These are phyloP conservation scores for Pammene aurita DNA, from an alignment of 2,888 invertebrate genomes.

Conservation along the genomic window DNA sequence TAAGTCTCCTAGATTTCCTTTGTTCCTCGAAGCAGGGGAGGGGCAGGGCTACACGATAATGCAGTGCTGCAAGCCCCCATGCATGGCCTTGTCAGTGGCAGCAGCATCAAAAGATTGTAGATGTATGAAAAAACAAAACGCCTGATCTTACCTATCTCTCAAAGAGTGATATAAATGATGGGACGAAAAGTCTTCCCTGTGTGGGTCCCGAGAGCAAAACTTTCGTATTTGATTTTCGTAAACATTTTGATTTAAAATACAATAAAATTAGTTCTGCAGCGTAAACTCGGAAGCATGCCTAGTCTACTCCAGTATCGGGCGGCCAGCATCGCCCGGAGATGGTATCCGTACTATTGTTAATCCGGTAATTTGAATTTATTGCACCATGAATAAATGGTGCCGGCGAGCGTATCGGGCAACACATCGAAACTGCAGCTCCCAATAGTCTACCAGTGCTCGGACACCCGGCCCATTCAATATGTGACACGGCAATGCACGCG, in stretches of 20 bases:
- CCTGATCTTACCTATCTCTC: no score
- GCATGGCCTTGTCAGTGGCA: no score
- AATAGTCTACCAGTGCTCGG: conserved; percentile 29
- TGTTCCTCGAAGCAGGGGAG: no score
- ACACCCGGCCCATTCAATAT: conserved; percentile 50
- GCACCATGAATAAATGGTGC: conserved; percentile 80
- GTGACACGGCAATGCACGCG: conserved; percentile 56
- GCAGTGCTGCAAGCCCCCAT: no score
- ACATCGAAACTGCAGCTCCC: conserved; percentile 64
- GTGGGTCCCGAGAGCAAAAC: neutral
- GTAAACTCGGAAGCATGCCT: conserved; percentile 52
- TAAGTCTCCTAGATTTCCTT: no score
- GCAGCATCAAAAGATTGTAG: no score
- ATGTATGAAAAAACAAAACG: no score
- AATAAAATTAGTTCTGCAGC: conserved; percentile 18
- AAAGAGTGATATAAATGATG: no score
- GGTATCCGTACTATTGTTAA: conserved; percentile 82
- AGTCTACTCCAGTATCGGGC: conserved; percentile 60
- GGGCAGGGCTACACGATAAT: no score
- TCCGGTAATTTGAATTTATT: conserved; percentile 84
- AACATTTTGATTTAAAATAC: conserved; percentile 4
- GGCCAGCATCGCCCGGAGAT: conserved; percentile 69
- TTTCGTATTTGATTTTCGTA: neutral
- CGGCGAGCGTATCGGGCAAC: conserved; percentile 69
- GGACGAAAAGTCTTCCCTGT: no score